These are phyloP conservation scores for Electrona antarctica DNA, from an alignment of 2,113 vertebrate species.

Conservation along the genomic window DNA sequence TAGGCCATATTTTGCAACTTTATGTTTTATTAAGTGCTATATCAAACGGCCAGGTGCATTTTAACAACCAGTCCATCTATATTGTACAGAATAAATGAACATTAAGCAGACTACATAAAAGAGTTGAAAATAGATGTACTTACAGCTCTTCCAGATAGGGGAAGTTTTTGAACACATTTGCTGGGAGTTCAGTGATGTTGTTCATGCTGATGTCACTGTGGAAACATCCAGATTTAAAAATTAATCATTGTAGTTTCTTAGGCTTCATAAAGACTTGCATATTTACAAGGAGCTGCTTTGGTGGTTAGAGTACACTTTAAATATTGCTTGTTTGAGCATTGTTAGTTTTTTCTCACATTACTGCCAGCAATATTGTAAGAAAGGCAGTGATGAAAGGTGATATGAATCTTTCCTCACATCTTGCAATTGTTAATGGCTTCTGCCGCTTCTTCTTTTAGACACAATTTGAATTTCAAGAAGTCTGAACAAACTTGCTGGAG, in stretches of 20 bases:
- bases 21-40: conserved; percentile 33
- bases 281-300: background rate
- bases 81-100: conserved; percentile 52
- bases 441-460: too few relatives aligned
- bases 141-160: conserved; percentile 95
- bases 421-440: too few relatives aligned
- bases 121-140: conserved; percentile 74
- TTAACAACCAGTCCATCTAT: conserved; percentile 54
- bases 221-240: conserved; percentile 44
- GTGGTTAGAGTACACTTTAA: too few relatives aligned
- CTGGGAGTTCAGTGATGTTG: conserved; percentile 95
- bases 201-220: conserved; percentile 98
- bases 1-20: conserved; percentile 31
- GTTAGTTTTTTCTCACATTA: too few relatives aligned
- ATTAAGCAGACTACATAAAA: conserved; percentile 7
- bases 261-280: background rate
- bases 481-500: too few relatives aligned
- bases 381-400: too few relatives aligned
- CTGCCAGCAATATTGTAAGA: too few relatives aligned
- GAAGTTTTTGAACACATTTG: conserved; percentile 91
- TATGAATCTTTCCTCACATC: too few relatives aligned
- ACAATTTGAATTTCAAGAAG: too few relatives aligned
- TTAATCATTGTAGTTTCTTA: background rate
- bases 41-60: conserved; percentile 59
- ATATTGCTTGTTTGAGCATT: too few relatives aligned